These are phyloP conservation scores for Julus scandinavius DNA, from an alignment of 2,888 invertebrate genomes.

Conservation along the genomic window DNA sequence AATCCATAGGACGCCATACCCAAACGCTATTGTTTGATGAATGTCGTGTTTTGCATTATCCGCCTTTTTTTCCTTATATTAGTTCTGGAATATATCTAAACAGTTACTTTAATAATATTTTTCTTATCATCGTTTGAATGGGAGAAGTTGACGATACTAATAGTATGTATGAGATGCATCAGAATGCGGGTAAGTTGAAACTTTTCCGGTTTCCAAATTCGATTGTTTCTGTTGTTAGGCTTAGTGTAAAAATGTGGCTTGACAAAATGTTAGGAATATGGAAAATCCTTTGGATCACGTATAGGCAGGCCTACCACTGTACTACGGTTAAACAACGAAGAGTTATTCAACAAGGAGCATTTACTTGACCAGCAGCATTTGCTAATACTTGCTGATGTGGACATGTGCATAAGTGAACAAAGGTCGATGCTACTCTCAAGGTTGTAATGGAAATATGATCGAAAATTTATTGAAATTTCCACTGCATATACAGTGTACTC, in stretches of 20 bases:
- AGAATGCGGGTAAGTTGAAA: slow-evolving; percentile 31
- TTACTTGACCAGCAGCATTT: slow-evolving; percentile 37
- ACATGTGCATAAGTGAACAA: slow-evolving; percentile 21
- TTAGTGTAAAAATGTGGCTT: slow-evolving; percentile 54
- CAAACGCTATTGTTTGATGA: background rate
- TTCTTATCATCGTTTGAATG: background rate
- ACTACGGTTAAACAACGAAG: slow-evolving; percentile 26
- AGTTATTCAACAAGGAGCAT: slow-evolving; percentile 42
- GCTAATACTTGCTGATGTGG: slow-evolving; percentile 34
- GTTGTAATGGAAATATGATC: slow-evolving; percentile 29
- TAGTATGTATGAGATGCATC: slow-evolving; percentile 37
- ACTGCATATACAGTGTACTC: slow-evolving; percentile 28
- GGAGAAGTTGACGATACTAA: slow-evolving; percentile 15
- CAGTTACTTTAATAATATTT: background rate
- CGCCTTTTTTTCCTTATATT: background rate
- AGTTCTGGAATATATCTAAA: background rate
- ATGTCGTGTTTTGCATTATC: background rate
- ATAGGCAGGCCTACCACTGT: background rate
- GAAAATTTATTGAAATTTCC: slow-evolving; percentile 30
- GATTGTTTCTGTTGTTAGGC: slow-evolving; percentile 51
- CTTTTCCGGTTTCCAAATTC: slow-evolving; percentile 21
- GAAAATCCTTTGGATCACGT: slow-evolving; percentile 47
- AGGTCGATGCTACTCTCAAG: slow-evolving; percentile 18
- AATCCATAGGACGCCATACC: background rate
- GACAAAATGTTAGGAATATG: slow-evolving; percentile 51